Conservation (phyloP, 2,888 invertebrate genomes). For the Troglohyphantes excavatus region DNA sequence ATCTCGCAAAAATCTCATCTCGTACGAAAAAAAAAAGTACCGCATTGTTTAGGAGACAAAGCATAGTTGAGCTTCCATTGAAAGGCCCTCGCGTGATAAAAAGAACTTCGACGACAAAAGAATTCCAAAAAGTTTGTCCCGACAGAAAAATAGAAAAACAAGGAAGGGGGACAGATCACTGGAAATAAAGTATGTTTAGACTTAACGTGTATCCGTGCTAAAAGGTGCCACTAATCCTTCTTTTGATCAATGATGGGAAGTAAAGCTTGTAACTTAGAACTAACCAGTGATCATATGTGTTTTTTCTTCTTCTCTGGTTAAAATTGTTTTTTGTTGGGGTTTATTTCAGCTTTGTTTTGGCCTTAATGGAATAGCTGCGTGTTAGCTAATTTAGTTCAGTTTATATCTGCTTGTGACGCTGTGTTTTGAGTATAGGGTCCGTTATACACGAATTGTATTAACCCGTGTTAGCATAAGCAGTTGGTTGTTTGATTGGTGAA, state of each 20-base stretch:
- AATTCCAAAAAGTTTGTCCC: conserved; percentile 39
- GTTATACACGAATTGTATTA: too few relatives aligned
- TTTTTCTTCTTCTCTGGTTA: neutral
- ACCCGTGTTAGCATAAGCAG: too few relatives aligned
- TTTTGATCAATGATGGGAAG: conserved; percentile 25
- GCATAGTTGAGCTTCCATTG: neutral
- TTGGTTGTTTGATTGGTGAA: too few relatives aligned
- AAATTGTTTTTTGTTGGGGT: too few relatives aligned
- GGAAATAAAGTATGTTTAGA: conserved; percentile 41
- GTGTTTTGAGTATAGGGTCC: too few relatives aligned
- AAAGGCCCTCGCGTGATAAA: conserved; percentile 48
- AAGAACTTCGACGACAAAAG: conserved; percentile 47
- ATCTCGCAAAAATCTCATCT: neutral
- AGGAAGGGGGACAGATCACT: conserved; percentile 23
- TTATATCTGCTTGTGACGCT: too few relatives aligned
- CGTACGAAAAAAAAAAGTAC: neutral
- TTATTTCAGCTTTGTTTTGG: too few relatives aligned
- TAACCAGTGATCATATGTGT: conserved; percentile 33
- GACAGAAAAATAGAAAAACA: neutral
- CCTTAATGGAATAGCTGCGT: too few relatives aligned
- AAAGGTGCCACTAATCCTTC: conserved; percentile 35
- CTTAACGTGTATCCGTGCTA: conserved; percentile 40
- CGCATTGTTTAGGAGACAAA: conserved; percentile 42
- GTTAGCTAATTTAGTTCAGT: too few relatives aligned
- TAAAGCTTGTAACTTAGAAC: conserved; percentile 5